Evolutionary conservation across 2,888 invertebrate genomes (phyloP).

Genomic region (Pimpla rufipes): DNA sequence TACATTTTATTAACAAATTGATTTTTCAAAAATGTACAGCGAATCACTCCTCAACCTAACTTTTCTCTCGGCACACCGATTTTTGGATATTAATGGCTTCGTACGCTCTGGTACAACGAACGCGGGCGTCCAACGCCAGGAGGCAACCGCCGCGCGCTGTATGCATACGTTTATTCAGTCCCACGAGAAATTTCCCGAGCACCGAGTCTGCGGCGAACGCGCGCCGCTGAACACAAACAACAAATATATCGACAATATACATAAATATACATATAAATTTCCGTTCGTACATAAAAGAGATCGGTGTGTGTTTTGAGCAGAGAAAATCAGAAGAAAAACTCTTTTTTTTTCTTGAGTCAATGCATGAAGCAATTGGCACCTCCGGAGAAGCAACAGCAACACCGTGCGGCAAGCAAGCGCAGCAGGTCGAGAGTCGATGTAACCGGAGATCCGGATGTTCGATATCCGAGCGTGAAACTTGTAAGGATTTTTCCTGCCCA

Average conservation of each 20-base stretch:
- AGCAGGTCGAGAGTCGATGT: constrained; percentile 49
- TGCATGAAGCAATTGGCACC: neutral
- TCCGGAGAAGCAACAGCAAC: neutral
- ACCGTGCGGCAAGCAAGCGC: constrained; percentile 26
- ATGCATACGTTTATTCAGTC: constrained; percentile 41
- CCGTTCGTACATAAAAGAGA: neutral
- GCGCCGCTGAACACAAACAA: constrained; percentile 43
- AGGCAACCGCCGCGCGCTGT: constrained; percentile 2
- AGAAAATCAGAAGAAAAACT: neutral
- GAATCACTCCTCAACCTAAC: neutral
- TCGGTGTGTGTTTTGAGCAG: neutral
- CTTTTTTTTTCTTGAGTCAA: neutral
- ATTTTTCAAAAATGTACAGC: too few relatives aligned
- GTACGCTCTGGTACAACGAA: constrained; percentile 56
- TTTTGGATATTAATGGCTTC: constrained; percentile 62
- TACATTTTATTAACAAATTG: neutral
- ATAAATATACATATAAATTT: neutral
- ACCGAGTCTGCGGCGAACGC: constrained; percentile 46
- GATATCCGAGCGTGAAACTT: constrained; percentile 69
- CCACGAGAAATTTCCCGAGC: constrained; percentile 66
- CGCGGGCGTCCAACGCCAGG: constrained; percentile 23
- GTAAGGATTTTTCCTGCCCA: constrained; percentile 66
- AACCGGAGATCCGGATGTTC: constrained; percentile 69
- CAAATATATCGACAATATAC: constrained; percentile 1
- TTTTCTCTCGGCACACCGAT: constrained; percentile 1